Conservation (phyloP, 2,888 invertebrate species). For the Pycnomerus fuliginosus region DNA sequence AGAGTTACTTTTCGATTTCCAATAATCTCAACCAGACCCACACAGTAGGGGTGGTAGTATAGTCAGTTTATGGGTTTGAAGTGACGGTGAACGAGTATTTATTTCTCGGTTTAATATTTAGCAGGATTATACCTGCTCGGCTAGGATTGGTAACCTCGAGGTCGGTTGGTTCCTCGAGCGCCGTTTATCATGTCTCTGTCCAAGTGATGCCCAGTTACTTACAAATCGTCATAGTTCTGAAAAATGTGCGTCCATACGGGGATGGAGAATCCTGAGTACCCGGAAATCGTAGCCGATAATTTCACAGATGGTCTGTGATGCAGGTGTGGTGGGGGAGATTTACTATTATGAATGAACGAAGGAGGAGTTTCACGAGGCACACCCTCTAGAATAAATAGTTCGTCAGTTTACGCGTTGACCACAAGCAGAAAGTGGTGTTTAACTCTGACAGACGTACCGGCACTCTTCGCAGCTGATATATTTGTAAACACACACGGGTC, state of each 20-base stretch:
- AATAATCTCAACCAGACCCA: too few relatives aligned
- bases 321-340: conserved; percentile 12
- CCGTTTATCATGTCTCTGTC: too few relatives aligned
- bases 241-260: conserved; percentile 4
- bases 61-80: too few relatives aligned
- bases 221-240: too few relatives aligned
- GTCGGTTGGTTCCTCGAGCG: conserved; percentile 7
- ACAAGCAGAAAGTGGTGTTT: conserved; percentile 27
- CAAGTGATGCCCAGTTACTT: too few relatives aligned
- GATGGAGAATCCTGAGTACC: conserved; percentile 9
- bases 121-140: too few relatives aligned
- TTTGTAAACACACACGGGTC: conserved; percentile 19
- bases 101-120: too few relatives aligned
- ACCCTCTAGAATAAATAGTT: conserved; percentile 34
- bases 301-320: neutral
- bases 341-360: conserved; percentile 29
- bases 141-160: conserved; percentile 11
- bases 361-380: conserved; percentile 30
- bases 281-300: conserved; percentile 19
- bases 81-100: too few relatives aligned
- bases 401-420: conserved; percentile 32
- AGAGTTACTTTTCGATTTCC: too few relatives aligned
- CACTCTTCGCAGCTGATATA: conserved; percentile 9
- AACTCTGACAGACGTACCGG: conserved; percentile 26
- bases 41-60: too few relatives aligned